Evolutionary conservation across 2,113 vertebrate species (phyloP), one percentile per base, ranked within the genome.

Genomic region (Circaetus cinerascens): DNA sequence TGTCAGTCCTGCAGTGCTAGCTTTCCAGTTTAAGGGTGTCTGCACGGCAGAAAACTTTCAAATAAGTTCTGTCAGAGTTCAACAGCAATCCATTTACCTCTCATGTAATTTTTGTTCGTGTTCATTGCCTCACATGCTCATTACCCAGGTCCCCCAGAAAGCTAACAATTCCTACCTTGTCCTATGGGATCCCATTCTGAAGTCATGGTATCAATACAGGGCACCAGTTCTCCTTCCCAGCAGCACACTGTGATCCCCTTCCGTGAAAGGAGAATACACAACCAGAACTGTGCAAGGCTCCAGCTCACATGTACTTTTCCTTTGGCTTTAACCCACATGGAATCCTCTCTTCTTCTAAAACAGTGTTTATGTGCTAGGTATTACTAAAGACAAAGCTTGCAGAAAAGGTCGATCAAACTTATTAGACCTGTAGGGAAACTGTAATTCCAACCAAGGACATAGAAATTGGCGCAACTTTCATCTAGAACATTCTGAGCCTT

Each of bases 1-100:
- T 63, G 81, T 93, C 82, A 95, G 87, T 86, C 64, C 76, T 89
- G 71, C 82, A 95, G 64, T 46, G 62, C 81, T 95, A 91, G 94
- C 86, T 97, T 96, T 94, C 92, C 72, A 91, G 64, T 82, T 97
- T 94, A 95, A 80, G 73, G 59, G 34, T 66, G 96, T 97, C 94
- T 95, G 72, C 76, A 94, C 40, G 88, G 92, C 36, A 95, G 83
- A 97, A 95, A 96, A 95, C 92, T 95, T 96, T 93, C 73, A 93
- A 20, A 12, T 8, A 82, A 23, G 5, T 96, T 84, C 94, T 94
- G 73, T 76, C 83, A 93, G 94, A 94, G 86, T 95, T 93, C 73
- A 62, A 30, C 51, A 91, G 56, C 67, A 95, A 94, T 57, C 80
- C 29, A 66, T 96, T 92, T 89, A 80, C 56, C 63, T 82, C 92